A percentile compares a stretch with the other conserved stretches of the same genome.
phyloP scores from a whole-genome alignment of 2,113 vertebrate genomes.

The Sylvilagus bachmani region DNA sequence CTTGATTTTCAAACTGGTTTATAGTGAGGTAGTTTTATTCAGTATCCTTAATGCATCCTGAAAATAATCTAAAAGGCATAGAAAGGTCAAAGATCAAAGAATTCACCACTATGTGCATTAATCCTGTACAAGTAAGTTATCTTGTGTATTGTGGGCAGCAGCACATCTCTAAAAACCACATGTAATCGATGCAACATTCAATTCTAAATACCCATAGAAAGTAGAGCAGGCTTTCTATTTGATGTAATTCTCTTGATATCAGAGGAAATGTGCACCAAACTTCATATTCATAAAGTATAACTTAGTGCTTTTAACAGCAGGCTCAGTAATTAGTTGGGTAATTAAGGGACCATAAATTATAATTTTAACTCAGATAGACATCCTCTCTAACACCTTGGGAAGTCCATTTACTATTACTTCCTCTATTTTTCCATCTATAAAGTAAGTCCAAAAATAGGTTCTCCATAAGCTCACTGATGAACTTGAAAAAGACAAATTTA shows the following conservation, averaged over 20 bases:
- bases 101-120: conserved; percentile 15
- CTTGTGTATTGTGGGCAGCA: conserved; percentile 44
- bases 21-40: neutral
- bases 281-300: conserved; percentile 81
- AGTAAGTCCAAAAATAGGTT: conserved; percentile 71
- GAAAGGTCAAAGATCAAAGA: conserved; percentile 41
- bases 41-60: neutral
- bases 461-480: conserved; percentile 58
- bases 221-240: conserved; percentile 57
- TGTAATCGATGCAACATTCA: conserved; percentile 49
- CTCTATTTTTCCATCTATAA: conserved; percentile 73
- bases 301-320: conserved; percentile 82
- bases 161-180: conserved; percentile 57
- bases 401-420: conserved; percentile 76
- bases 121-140: neutral
- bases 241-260: conserved; percentile 72
- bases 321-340: conserved; percentile 78
- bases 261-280: conserved; percentile 76
- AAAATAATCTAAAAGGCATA: conserved; percentile 36
- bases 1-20: conserved; percentile 26
- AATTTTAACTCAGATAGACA: conserved; percentile 77
- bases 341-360: conserved; percentile 79
- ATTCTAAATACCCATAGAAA: conserved; percentile 66
- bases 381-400: conserved; percentile 79
- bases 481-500: conserved; percentile 40